Base-by-base conservation (phyloP, 2,888 invertebrate genomes). In the Drosophila kuntzei region DNA sequence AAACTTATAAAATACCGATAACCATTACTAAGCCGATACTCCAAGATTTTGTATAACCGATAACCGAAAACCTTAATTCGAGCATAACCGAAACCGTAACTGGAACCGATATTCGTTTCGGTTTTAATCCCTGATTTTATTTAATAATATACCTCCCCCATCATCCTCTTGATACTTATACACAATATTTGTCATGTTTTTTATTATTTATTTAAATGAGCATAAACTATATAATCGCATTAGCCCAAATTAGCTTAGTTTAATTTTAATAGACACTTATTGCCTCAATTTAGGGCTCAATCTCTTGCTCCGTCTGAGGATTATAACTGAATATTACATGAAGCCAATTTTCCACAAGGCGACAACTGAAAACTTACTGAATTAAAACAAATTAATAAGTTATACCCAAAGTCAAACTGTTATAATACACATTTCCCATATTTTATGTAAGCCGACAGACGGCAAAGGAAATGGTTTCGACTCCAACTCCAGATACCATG, bases 361-460 rank as follows among this genome's bases (percentile, higher is more conserved):
- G 37, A 64, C 72, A 79, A 75, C 57, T 25, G 72, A 62, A 80
- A 87, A 75, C 53, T 57, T 66, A 73, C 71, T 63, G 83, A 86
- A 87, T 85, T 83, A 87, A 73, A 51, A 27, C 77, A 73, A 83
- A 85, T 85, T 85, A 87, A 75, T 82, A 79, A 70, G 67, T 68
- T 68, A 74, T 65, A 54, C 49, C 5, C 47, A 34, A 57, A 46
- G 51, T 27, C 36, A 54, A 43, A 22, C 22, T 39, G 41, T 60
- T 44, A 27, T 39, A 55, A 41, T 36, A 55, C 50, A 61, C 65
- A 71, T 71, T 71, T 71, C 59, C 57, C 57, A 36, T 58, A 55
- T 49, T 58, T 66, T 61, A 67, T 64, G 39, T 74, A 74, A 77
- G 71, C 7, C 60, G 49, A 54, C 50, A 71, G 54, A 9, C 27